These are phyloP conservation scores for Ceratosolen solmsi DNA, from an alignment of 1,140 invertebrate species.

Conservation along the genomic window DNA sequence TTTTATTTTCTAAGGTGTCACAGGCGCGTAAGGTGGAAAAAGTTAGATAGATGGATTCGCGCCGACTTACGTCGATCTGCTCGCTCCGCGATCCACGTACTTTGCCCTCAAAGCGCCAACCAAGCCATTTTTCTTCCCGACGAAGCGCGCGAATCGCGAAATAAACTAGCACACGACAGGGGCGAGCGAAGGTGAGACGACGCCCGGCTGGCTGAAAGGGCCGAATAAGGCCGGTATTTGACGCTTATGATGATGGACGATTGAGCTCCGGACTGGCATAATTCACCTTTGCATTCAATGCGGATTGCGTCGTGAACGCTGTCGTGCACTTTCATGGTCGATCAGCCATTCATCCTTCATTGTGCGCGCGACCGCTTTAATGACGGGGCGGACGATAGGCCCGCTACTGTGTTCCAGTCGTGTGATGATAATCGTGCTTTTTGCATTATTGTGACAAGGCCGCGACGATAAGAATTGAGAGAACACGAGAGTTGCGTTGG, in stretches of 20 bases:
- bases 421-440: neutral
- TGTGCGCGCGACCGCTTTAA: slow-evolving; percentile 4
- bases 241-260: slow-evolving; percentile 44
- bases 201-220: neutral
- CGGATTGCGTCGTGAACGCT: neutral
- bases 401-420: too few relatives aligned
- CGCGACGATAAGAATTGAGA: neutral
- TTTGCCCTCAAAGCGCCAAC: neutral
- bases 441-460: too few relatives aligned
- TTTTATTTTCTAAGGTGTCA: too few relatives aligned
- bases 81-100: neutral
- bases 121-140: neutral
- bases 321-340: slow-evolving; percentile 22
- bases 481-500: neutral
- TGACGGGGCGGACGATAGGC: slow-evolving; percentile 3
- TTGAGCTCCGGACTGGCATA: neutral
- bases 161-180: neutral
- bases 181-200: neutral
- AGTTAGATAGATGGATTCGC: neutral
- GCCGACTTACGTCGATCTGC: too few relatives aligned
- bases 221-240: slow-evolving; percentile 16
- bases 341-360: slow-evolving; percentile 8
- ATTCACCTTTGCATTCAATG: slow-evolving; percentile 8
- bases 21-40: neutral
- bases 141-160: neutral